Conservation (phyloP, 2,113 vertebrate genomes). For the Hippopotamus amphibius region DNA sequence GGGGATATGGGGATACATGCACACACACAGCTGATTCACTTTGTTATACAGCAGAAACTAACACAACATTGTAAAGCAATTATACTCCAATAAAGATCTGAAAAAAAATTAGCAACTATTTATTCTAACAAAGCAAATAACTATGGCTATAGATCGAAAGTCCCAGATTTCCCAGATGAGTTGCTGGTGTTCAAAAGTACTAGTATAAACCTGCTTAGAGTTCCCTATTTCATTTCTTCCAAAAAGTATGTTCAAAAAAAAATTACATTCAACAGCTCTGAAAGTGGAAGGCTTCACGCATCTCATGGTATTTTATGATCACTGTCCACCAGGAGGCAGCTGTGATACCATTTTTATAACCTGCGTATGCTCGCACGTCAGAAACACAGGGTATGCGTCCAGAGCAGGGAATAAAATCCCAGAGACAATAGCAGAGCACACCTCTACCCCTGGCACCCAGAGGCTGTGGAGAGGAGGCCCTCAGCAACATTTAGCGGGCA, state of each 20-base stretch:
- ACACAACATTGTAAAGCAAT: no score
- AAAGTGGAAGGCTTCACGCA: not conserved
- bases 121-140: slow-evolving; percentile 9
- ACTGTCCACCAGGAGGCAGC: not conserved
- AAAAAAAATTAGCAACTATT: not conserved
- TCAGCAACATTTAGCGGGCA: not conserved
- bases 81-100: no score
- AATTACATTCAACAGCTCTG: not conserved
- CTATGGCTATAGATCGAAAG: not conserved
- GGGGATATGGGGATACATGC: no score
- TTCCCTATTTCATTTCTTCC: not conserved
- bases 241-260: not conserved
- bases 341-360: not conserved
- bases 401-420: not conserved
- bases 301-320: not conserved
- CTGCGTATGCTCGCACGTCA: not conserved
- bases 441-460: not conserved
- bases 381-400: not conserved
- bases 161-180: not conserved
- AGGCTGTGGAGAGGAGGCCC: not conserved
- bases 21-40: no score
- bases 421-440: not conserved
- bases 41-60: no score
- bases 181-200: not conserved
- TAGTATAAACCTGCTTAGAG: not conserved